Conservation (phyloP, 2,888 invertebrate species). For the Ametastegia equiseti region DNA sequence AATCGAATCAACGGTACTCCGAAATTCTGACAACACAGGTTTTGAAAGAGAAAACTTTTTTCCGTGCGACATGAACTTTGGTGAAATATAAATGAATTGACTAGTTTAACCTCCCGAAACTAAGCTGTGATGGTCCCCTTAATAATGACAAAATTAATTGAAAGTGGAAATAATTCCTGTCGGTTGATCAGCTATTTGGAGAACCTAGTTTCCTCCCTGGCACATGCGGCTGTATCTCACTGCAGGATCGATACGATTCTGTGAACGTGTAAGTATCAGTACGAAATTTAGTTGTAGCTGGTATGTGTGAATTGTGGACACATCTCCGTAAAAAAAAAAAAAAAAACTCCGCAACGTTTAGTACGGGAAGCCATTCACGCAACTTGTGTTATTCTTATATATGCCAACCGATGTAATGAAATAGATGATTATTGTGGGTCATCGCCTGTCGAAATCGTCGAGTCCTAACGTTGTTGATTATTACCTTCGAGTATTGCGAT, state of each 20-base stretch:
- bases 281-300: neutral
- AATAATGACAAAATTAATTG: neutral
- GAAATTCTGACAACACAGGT: no score
- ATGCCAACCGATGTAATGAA: neutral
- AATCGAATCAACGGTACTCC: no score
- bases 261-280: neutral
- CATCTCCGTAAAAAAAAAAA: no score
- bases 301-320: neutral
- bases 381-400: neutral
- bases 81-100: no score
- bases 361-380: neutral
- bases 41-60: no score
- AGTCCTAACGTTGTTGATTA: neutral
- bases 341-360: no score
- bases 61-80: no score
- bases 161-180: neutral
- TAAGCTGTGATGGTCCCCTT: neutral
- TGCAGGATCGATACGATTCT: neutral
- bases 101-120: no score
- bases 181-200: slow-evolving; percentile 1
- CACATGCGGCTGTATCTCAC: neutral
- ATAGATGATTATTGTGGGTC: slow-evolving; percentile 31
- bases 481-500: neutral
- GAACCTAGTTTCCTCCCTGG: neutral
- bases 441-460: neutral